Evolutionary conservation across 1,140 invertebrate genomes (phyloP).

Genomic region (Drosophila nannoptera): DNA sequence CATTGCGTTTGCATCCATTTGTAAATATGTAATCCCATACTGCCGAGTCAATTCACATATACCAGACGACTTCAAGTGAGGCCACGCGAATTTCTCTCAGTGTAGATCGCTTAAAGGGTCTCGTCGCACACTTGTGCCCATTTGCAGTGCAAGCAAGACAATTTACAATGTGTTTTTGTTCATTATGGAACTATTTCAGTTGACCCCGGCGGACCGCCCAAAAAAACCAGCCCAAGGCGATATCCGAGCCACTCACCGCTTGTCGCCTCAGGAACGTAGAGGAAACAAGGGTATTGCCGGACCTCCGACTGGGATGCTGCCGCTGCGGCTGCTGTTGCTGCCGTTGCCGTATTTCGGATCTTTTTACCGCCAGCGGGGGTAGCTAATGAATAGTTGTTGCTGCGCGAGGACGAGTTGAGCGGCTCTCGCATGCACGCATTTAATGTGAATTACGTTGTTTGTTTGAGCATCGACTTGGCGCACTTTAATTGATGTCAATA

Average conservation of each 20-base stretch:
- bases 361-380: conserved; percentile 57
- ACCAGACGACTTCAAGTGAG: too few relatives aligned
- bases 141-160: conserved; percentile 68
- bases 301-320: conserved; percentile 59
- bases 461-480: conserved; percentile 73
- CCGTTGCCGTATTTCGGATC: conserved; percentile 43
- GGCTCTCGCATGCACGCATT: conserved; percentile 66
- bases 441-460: conserved; percentile 78
- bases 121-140: conserved; percentile 61
- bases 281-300: conserved; percentile 59
- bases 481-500: conserved; percentile 79
- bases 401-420: conserved; percentile 32
- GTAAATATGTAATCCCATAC: too few relatives aligned
- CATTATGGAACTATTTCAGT: conserved; percentile 74
- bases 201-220: conserved; percentile 59
- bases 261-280: conserved; percentile 58
- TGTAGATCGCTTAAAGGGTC: conserved; percentile 28
- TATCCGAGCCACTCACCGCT: conserved; percentile 63
- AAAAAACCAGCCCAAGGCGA: conserved; percentile 49
- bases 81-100: conserved; percentile 22
- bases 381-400: conserved; percentile 73
- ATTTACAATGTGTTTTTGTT: conserved; percentile 78
- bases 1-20: conserved; percentile 6
- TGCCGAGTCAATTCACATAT: too few relatives aligned
- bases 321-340: conserved; percentile 67